A percentile compares a stretch with the other conserved stretches of the same genome.
Evolutionary conservation across 2,888 invertebrate species (phyloP).

Genomic region (Chironomus tentans): DNA sequence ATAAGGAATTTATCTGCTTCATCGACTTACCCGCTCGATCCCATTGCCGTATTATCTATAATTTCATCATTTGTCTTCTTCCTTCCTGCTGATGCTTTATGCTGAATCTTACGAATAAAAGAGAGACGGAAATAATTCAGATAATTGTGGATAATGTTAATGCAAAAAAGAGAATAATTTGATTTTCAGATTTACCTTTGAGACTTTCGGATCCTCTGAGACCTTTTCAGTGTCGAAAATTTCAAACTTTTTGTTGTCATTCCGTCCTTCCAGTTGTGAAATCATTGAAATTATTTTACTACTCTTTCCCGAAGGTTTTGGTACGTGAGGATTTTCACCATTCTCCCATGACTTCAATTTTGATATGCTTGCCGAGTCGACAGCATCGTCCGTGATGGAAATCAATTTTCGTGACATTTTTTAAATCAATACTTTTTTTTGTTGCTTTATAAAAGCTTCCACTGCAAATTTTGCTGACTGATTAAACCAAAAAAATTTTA

Average conservation of each 20-base stretch:
- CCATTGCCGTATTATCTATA: not conserved
- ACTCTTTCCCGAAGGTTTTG: not conserved
- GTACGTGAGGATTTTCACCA: not conserved
- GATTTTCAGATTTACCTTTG: not conserved
- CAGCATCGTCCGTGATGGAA: not conserved
- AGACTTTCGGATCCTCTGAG: not conserved
- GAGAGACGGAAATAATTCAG: not conserved
- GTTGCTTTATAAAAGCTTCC: not conserved
- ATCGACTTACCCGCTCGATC: not conserved
- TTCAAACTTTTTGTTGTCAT: not conserved
- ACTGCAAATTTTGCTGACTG: too few relatives aligned
- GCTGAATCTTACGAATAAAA: not conserved
- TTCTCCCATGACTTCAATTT: not conserved
- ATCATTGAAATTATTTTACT: not conserved
- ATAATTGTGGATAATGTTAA: not conserved
- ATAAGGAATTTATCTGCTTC: not conserved
- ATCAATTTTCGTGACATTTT: conserved; percentile 14
- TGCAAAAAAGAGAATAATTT: not conserved
- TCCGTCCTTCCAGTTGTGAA: not conserved
- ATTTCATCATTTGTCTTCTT: not conserved
- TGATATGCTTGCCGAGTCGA: not conserved
- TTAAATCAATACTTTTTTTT: not conserved
- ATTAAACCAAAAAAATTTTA: not conserved
- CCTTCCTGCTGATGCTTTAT: not conserved
- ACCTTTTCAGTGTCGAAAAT: not conserved